Evolutionary conservation across 2,113 vertebrate genomes (phyloP).

Genomic region (Nannospalax galili): DNA sequence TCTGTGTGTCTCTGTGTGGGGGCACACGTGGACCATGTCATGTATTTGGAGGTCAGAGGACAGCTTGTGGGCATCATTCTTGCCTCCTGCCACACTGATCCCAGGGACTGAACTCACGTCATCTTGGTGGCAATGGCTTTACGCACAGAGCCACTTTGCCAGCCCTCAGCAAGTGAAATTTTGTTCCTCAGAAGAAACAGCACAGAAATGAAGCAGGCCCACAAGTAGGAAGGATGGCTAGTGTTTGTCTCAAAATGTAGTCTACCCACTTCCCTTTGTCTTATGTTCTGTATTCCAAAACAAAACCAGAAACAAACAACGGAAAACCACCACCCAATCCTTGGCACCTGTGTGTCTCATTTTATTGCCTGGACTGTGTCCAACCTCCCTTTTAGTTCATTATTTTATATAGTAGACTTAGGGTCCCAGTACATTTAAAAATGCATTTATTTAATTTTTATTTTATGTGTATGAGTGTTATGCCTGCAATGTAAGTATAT

Average conservation of each 20-base stretch:
- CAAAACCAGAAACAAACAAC: not conserved
- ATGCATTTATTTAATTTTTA: too few relatives aligned
- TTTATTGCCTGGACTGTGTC: conserved; percentile 73
- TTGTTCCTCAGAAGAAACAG: not conserved
- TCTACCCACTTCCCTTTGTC: conserved; percentile 72
- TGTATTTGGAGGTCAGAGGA: not conserved
- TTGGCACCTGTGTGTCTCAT: conserved; percentile 61
- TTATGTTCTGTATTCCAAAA: conserved; percentile 77
- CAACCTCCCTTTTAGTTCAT: conserved; percentile 54
- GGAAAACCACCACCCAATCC: conserved; percentile 71
- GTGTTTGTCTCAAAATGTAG: conserved; percentile 72
- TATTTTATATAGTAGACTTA: too few relatives aligned
- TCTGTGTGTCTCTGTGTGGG: not conserved
- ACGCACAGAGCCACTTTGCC: not conserved
- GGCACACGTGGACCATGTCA: too few relatives aligned
- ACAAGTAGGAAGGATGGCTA: conserved; percentile 72
- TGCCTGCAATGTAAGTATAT: too few relatives aligned
- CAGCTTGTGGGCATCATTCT: not conserved
- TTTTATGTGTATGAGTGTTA: too few relatives aligned
- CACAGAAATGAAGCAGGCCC: not conserved
- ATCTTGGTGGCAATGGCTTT: not conserved
- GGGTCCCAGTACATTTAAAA: too few relatives aligned
- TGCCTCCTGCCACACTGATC: not conserved
- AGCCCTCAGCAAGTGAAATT: not conserved
- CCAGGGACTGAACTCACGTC: not conserved